These are phyloP conservation scores for Triplophysa tibetana DNA, from an alignment of 2,113 vertebrate genomes.

Conservation along the genomic window DNA sequence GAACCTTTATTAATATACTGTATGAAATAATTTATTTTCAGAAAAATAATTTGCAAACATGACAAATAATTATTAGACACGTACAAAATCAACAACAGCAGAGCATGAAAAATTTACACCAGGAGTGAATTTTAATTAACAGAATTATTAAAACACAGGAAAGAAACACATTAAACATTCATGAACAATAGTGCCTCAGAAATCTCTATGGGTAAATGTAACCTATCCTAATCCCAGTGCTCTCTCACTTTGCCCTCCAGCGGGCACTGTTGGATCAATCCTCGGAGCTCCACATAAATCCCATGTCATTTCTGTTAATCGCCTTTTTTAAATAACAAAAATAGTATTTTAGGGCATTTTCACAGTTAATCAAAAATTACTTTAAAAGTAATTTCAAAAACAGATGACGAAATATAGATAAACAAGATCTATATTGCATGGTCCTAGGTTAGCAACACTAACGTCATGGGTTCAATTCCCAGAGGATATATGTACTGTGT, in stretches of 20 bases:
- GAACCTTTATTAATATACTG: too few species aligned
- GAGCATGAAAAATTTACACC: background rate
- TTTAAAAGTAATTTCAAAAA: too few species aligned
- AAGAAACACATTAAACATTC: conserved; percentile 41
- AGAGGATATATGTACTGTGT: too few species aligned
- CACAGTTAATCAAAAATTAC: background rate
- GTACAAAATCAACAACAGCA: background rate
- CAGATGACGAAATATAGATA: too few species aligned
- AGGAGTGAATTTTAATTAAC: conserved; percentile 40
- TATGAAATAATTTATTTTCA: background rate
- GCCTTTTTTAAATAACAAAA: background rate
- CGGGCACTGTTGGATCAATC: conserved; percentile 4
- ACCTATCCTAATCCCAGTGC: background rate
- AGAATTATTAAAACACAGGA: conserved; percentile 37
- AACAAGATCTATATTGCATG: too few species aligned
- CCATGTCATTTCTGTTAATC: background rate
- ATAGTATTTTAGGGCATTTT: background rate
- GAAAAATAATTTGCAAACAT: background rate
- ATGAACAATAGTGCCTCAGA: conserved; percentile 31
- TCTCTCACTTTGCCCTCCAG: background rate
- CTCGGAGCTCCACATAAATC: background rate
- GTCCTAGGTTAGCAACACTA: too few species aligned
- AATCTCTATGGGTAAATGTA: conserved; percentile 20
- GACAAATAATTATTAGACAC: background rate
- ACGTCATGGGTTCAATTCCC: too few species aligned